A percentile compares a stretch with the other conserved stretches of the same genome.
These are phyloP conservation scores for Ylistrum balloti DNA, from an alignment of 1,140 invertebrate species.

Conservation along the genomic window DNA sequence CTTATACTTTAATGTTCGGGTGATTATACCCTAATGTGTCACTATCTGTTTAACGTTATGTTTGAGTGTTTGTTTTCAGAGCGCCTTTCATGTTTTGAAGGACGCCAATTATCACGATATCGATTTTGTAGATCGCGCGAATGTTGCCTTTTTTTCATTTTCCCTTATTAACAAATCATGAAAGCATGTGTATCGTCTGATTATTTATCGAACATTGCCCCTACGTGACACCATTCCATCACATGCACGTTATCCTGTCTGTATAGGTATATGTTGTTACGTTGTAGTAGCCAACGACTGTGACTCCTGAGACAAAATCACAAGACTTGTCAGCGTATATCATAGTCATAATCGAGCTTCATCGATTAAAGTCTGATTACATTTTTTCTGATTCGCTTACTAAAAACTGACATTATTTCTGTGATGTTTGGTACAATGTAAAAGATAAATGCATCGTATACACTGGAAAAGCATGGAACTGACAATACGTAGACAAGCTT, in stretches of 20 bases:
- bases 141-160: not conserved
- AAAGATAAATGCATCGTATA: not conserved
- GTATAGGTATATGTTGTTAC: not conserved
- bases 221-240: slow-evolving; percentile 1
- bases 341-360: not conserved
- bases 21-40: too few species aligned
- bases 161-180: slow-evolving; percentile 4
- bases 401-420: not conserved
- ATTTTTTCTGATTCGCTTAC: not conserved
- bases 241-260: not conserved
- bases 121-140: not conserved
- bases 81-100: not conserved
- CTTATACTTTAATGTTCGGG: too few species aligned
- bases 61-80: not conserved
- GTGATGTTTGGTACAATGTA: not conserved
- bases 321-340: not conserved
- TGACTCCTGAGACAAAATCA: not conserved
- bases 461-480: not conserved
- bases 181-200: not conserved
- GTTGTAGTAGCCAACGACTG: not conserved
- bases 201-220: not conserved
- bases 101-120: not conserved
- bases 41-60: too few species aligned
- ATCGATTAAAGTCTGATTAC: not conserved
- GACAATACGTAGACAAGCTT: not conserved